Evolutionary conservation across 2,797 vertebrate species (phyloP), one percentile per base, ranked within the genome.

Genomic region (Apogon talboti): DNA sequence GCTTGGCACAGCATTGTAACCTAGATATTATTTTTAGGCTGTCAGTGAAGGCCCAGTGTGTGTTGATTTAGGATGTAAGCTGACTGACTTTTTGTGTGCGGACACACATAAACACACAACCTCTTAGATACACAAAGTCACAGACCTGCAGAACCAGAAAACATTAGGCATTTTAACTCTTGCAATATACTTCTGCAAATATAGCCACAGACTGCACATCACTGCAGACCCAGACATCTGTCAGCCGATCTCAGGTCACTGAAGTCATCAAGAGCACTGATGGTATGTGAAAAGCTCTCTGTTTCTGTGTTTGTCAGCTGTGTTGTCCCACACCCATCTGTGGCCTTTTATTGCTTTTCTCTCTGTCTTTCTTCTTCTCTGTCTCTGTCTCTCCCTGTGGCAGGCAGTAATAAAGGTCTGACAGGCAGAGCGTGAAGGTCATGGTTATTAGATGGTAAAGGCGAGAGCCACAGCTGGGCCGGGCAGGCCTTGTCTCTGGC

Each of bases 11-110:
- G 76, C 80, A 87, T 90, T 79, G 84, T 92, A 91, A 90, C 89
- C 90, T 82, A 91, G 82, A 90, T 93, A 87, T 91, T 92, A 92
- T 92, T 93, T 93, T 92, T 91, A 93, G 90, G 79, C 79, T 4
- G 62, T 78, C 78, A 81, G 87, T 54, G 8, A 80, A 56, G 74
- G 86, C 76, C 66, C 70, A 48, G 78, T 64, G 72, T 52, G 75
- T 87, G 81, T 86, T 84, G 84, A 78, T 68, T 88, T 81, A 82
- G 74, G 78, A 89, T 82, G 75, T 84, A 85, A 85, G 69, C 74
- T 76, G 78, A 69, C 69, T 73, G 74, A 73, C 71, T 80, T 58
- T 60, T 10, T 5, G 41, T 13, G 7, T 7, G 6, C 55, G 14
- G 40, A 51, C 58, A 66, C 38, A 35, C 47, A 44, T 6, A n/a